Base-by-base conservation (phyloP, 1,140 invertebrate species). In the Trypoxylus dichotomus region DNA sequence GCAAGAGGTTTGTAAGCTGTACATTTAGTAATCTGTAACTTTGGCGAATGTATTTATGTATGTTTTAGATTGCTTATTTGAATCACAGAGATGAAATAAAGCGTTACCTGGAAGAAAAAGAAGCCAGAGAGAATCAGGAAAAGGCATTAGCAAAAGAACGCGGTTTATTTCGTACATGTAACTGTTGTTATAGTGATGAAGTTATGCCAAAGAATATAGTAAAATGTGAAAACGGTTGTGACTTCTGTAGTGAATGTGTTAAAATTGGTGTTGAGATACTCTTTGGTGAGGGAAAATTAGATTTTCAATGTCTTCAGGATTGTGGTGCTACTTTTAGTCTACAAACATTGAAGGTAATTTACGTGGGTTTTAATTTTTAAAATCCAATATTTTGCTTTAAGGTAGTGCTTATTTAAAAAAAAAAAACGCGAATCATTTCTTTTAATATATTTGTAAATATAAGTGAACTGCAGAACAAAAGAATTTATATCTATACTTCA, bases 181-280 rank as follows among this genome's bases (percentile, higher is more conserved):
- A 84, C 11, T 91, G 90, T 82, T 92, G 92, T 78, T 92, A 82
- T 82, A 88, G 90, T 68, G 88, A 91, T 72, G 90, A 91, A 81
- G 88, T 89, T 43, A 84, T 92, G 43, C 87, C 89, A 47, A 89
- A 89, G 72, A 91, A 92, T 79, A 88, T 89, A 84, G 85, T 85
- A 2, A 80, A 82, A 0, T 92, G 91, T 81, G 85, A 86, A 19
- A 87, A 89, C 54, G 89, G 87, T 2, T 91, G 92, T 83, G 54
- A 89, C 13, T 91, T 92, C 84, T 92, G 91, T 83, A 87, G 88
- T 75, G 83, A 86, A 0, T 92, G 91, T 81, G 86, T 92, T 13
- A 80, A 85, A 43, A 86, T 82, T 77, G 86, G 87, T 25, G 86
- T 87, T 0, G 88, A 91, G 80, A 83, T 87, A 13, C 86, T 85